phyloP scores from a whole-genome alignment of 2,113 vertebrate species.

The Actenoides lindsayi region DNA sequence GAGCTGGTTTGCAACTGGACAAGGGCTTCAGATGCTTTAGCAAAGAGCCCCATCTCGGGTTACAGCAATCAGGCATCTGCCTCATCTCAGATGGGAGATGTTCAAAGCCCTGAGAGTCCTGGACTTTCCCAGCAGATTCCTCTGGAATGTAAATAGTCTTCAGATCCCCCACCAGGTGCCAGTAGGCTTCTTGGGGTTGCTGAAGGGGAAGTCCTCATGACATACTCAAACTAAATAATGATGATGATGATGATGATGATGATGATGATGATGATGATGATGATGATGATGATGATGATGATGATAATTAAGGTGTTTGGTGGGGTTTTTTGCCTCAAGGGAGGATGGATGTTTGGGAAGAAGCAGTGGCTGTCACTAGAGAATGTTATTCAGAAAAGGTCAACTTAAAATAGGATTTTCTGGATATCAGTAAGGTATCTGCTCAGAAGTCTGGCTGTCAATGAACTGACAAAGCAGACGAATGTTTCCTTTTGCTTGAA shows the following conservation, averaged over 20 bases:
- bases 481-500: background rate
- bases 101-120: conserved; percentile 67
- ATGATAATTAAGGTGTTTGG: background rate
- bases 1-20: conserved; percentile 19
- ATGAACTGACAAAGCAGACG: background rate
- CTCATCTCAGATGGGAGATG: conserved; percentile 58
- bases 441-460: background rate
- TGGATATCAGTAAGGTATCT: background rate
- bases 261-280: background rate
- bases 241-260: background rate
- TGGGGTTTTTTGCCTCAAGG: background rate
- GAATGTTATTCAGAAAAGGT: background rate
- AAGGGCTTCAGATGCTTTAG: background rate
- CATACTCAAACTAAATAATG: background rate
- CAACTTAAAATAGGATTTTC: background rate
- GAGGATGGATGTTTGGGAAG: background rate
- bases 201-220: conserved; percentile 55
- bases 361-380: background rate
- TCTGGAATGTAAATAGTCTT: conserved; percentile 76
- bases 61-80: conserved; percentile 4
- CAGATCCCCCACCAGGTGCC: conserved; percentile 59
- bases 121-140: conserved; percentile 79
- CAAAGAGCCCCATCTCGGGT: background rate
- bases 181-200: conserved; percentile 49
- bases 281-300: background rate